Percentiles rank a stretch among this genome's conserved stretches.
Conservation (phyloP, 1,140 invertebrate species). For the Pollicipes pollicipes region DNA sequence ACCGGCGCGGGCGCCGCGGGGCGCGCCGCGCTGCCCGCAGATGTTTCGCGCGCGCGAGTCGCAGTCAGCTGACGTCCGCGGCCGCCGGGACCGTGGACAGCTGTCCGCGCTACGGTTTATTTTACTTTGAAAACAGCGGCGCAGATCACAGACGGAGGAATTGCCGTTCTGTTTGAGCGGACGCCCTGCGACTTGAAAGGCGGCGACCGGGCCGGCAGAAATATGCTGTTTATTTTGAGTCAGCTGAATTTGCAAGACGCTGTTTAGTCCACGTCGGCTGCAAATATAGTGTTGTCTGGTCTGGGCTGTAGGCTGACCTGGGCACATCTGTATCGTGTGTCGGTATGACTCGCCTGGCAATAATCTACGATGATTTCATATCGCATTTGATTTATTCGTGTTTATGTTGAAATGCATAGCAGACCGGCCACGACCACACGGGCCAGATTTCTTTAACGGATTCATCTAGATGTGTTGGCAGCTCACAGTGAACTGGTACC, state of each 20-base stretch:
- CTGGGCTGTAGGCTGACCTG: not conserved
- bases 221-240: conserved; percentile 2
- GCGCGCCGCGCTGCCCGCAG: not conserved
- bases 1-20: too few relatives aligned
- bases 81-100: not conserved
- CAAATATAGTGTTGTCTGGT: not conserved
- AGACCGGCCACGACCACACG: too few relatives aligned
- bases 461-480: too few relatives aligned
- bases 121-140: not conserved
- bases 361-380: not conserved
- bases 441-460: too few relatives aligned
- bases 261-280: not conserved
- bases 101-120: not conserved
- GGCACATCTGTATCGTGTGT: not conserved
- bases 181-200: not conserved
- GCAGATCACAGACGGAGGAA: not conserved
- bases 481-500: too few relatives aligned
- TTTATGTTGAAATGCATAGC: too few relatives aligned
- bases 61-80: not conserved
- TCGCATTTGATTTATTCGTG: not conserved
- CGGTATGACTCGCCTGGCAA: not conserved
- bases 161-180: not conserved
- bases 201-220: not conserved
- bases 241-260: not conserved
- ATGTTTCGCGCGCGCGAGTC: not conserved